These are phyloP conservation scores for Toxonevra muliebris DNA, from an alignment of 2,888 invertebrate genomes.

Conservation along the genomic window DNA sequence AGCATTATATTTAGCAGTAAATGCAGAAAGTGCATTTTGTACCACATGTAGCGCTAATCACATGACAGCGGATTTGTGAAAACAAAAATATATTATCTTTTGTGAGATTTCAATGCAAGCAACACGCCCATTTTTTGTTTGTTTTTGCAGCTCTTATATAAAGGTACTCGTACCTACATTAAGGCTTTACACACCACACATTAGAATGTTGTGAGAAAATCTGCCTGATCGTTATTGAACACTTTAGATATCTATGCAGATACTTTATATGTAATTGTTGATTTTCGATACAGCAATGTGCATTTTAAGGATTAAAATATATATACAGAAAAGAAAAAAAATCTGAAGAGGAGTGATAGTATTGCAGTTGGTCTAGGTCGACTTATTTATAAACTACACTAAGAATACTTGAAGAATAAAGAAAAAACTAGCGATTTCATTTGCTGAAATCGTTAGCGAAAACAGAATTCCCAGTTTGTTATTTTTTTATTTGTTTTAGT, in stretches of 20 bases:
- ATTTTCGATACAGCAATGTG: conserved; percentile 22
- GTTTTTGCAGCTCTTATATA: background rate
- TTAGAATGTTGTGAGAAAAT: conserved; percentile 21
- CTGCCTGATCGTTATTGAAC: conserved; percentile 28
- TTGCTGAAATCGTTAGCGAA: too few relatives aligned
- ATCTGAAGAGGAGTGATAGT: background rate
- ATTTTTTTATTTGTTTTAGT: too few relatives aligned
- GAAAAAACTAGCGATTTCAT: too few relatives aligned
- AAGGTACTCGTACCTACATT: conserved; percentile 11
- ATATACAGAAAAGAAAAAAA: background rate
- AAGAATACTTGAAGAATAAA: too few relatives aligned
- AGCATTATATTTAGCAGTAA: background rate
- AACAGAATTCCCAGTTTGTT: too few relatives aligned
- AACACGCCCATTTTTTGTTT: conserved; percentile 18
- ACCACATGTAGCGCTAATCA: conserved; percentile 27
- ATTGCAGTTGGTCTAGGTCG: too few relatives aligned
- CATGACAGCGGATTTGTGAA: background rate
- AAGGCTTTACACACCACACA: conserved; percentile 12
- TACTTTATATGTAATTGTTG: too few relatives aligned
- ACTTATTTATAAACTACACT: too few relatives aligned
- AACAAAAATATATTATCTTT: background rate
- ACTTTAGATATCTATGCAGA: conserved; percentile 18
- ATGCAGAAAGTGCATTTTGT: background rate
- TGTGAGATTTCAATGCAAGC: background rate
- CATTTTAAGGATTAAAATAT: conserved; percentile 25